phyloP scores from a whole-genome alignment of 2,797 vertebrate genomes.

The Masticophis lateralis region DNA sequence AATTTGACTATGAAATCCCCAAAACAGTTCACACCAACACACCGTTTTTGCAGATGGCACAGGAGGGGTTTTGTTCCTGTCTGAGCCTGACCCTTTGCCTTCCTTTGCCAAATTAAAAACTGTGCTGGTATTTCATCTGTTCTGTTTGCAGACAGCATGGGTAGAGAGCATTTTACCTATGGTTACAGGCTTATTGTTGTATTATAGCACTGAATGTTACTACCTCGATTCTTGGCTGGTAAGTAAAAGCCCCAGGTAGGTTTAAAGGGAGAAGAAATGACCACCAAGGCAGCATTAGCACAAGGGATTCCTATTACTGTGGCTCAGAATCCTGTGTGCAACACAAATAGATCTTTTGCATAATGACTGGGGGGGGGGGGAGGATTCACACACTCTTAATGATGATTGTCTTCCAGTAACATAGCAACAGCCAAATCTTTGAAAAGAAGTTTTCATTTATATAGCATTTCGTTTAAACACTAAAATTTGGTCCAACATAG shows the following conservation, averaged over 20 bases:
- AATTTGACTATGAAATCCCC: not conserved
- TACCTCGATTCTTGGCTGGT: not conserved
- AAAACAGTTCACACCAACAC: not conserved
- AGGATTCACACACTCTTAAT: slow-evolving; percentile 55
- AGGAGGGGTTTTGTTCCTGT: not conserved
- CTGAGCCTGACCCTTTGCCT: not conserved
- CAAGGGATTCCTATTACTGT: slow-evolving; percentile 40
- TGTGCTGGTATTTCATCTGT: not conserved
- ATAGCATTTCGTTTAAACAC: slow-evolving; percentile 85
- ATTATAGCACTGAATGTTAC: not conserved
- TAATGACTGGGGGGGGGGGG: slow-evolving; percentile 44
- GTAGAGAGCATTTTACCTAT: not conserved
- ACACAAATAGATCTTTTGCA: slow-evolving; percentile 59
- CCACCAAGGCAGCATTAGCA: slow-evolving; percentile 10
- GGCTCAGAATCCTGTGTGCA: slow-evolving; percentile 42
- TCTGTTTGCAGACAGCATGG: not conserved
- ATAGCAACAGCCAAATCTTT: slow-evolving; percentile 67
- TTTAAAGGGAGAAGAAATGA: slow-evolving; percentile 31
- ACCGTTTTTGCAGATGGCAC: not conserved
- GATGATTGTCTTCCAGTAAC: slow-evolving; percentile 69
- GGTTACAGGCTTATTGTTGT: not conserved
- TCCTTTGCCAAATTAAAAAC: not conserved
- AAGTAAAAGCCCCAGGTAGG: not conserved
- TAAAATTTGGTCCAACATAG: slow-evolving; percentile 84
- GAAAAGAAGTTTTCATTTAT: slow-evolving; percentile 79